Conservation (phyloP, 2,113 vertebrate genomes). For the Puffinus mauretanicus region DNA sequence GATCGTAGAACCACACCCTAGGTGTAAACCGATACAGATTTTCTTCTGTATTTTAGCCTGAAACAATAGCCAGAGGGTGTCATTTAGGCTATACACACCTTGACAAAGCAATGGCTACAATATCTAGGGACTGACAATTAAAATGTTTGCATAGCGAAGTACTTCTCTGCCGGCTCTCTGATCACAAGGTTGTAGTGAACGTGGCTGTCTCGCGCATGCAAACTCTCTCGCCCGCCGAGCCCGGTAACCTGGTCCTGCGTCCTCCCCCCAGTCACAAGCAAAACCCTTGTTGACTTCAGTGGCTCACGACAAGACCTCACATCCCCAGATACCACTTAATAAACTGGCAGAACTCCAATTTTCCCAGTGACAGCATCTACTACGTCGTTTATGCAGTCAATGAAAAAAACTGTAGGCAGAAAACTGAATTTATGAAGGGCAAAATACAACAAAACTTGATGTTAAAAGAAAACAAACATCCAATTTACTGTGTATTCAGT, state of each 20-base stretch:
- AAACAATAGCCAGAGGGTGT: slow-evolving; percentile 42
- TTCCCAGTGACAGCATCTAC: not conserved
- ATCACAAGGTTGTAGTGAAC: not conserved
- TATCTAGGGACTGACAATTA: slow-evolving; percentile 14
- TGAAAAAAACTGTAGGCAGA: not conserved
- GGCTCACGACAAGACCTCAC: not conserved
- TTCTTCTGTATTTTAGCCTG: slow-evolving; percentile 16
- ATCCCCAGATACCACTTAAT: not conserved
- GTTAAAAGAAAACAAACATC: not conserved
- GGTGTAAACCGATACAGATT: slow-evolving; percentile 14
- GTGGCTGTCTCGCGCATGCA: not conserved
- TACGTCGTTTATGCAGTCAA: accelerated
- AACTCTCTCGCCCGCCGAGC: not conserved
- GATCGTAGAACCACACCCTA: slow-evolving; percentile 10
- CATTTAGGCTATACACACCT: not conserved
- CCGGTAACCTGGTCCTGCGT: not conserved
- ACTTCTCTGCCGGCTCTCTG: not conserved
- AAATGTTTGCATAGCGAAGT: not conserved
- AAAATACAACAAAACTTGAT: not conserved
- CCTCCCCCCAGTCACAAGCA: not conserved
- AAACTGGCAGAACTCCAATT: not conserved
- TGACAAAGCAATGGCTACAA: slow-evolving; percentile 1
- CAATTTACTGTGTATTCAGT: not conserved
- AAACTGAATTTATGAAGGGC: not conserved
- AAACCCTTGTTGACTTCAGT: not conserved